phyloP scores from a whole-genome alignment of 2,113 vertebrate species.

The human (Homo sapiens) region DNA sequence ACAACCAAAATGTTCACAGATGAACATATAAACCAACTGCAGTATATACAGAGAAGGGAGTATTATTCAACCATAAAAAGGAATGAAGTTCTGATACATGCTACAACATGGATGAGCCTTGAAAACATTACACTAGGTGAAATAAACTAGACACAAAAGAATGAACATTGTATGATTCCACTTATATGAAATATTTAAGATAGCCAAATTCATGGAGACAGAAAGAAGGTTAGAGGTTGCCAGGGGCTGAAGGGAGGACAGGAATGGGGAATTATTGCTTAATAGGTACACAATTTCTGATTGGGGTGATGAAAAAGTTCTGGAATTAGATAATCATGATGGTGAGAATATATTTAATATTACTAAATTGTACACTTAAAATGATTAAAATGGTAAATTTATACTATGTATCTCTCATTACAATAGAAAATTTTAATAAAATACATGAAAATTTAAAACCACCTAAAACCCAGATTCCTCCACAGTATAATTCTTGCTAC shows the following conservation, averaged over 20 bases:
- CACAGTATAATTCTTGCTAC: background rate
- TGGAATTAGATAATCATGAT: background rate
- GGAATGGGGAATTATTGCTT: background rate
- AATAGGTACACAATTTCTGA: background rate
- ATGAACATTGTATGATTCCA: background rate
- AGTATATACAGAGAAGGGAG: background rate
- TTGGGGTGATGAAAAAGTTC: background rate
- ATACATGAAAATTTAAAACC: background rate
- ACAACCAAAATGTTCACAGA: background rate
- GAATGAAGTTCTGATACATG: background rate
- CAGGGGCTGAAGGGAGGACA: background rate
- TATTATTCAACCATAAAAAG: background rate
- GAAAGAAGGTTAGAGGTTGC: background rate
- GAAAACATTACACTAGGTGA: background rate
- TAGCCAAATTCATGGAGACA: background rate
- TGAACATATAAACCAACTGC: background rate
- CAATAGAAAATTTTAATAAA: background rate
- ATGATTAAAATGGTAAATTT: background rate
- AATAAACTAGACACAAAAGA: background rate
- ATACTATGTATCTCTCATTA: background rate
- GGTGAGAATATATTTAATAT: background rate
- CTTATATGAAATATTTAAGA: background rate
- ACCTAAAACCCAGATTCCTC: background rate
- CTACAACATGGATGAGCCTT: background rate
- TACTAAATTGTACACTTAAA: background rate